Base-by-base conservation (phyloP, 2,113 vertebrate genomes). In the Apteryx owenii region DNA sequence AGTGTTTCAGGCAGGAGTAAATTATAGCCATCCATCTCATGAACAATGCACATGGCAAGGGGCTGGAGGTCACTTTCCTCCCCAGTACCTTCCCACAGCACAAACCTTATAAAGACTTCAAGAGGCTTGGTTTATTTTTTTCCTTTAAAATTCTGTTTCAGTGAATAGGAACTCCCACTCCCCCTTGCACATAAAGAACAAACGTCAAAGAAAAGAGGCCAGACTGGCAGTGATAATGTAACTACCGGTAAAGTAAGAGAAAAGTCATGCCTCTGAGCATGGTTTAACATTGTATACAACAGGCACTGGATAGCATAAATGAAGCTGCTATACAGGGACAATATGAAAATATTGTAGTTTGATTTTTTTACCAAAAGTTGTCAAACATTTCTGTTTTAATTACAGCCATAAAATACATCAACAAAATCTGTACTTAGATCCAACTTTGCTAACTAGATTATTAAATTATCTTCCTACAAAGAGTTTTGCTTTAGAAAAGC, bases 1-100 rank as follows among this genome's bases (percentile, higher is more conserved):
- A 28, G 6, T 94, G 81, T 90, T 95, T 81, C 68, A 84, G 89
- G 65, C 90, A 94, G 88, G 12, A 97, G 77, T 95, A 97, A 96
- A 97, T 97, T 97, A 97, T 28, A 96, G 89, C 78, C 81, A 96
- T 97, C 94, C 88, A 95, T 97, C 96, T 95, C 86, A 22, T 5
- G 83, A 79, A 72, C 65, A 91, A 85, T 95, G 62, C 64, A 26
- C 38, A 33, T 54, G 85, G 75, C 69, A 96, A 22, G 65, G 61
- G 93, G 81, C 90, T 93, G 40, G 48, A 90, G 84, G 89, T 96
- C 85, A 75, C 82, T 93, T 92, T 50, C 83, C 71, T 62, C 64
- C 83, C 78, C 17, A 31, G n/a, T 26, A 70, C 77, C 81, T 92
- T 29, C 60, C 50, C 31, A 16, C 84, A 86, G 53, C 29, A 12